Evolutionary conservation across 2,113 vertebrate species (phyloP), one percentile per base, ranked within the genome.

Genomic region (Eonycteris spelaea): DNA sequence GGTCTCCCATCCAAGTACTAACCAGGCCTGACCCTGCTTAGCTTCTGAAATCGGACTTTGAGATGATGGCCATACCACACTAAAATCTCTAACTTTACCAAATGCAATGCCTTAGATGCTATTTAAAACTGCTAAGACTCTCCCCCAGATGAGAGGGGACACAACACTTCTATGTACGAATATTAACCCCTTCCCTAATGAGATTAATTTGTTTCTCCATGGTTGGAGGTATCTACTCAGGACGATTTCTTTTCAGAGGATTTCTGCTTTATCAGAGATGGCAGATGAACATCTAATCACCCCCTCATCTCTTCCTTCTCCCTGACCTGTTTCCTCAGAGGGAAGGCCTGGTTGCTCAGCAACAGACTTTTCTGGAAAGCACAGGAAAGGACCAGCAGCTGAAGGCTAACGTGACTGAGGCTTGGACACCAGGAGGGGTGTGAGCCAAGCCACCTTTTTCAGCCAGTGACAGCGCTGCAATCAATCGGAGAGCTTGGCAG

Each of bases 311-410:
- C 65, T 79, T 83, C 35, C 28, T 94, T 71, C 78, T 82, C 35
- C 10, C 79, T 93, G 70, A 80, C 70, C 86, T 94, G 65, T 94
- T 97, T 96, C 85, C 71, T 80, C 73, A 73, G 70, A 92, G 6
- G 13, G 38, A 59, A 95, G 75, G 26, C 33, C 84, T 45, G 77
- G 78, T 97, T 97, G 95, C 96, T 45, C n/a, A 93, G 97, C 95
- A 97, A 95, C 97, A 95, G 83, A 92, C 12, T 33, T 7, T 45
- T 68, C n/a, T 33, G 18, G 45, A 68, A 84, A 74, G 40, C 63
- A 28, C 21, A 51, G 38, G 48, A 77, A 43, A 67, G 73, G 14
- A 30, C 22, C 19, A 48, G 53, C 5, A 30, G 43, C 30, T 33
- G 35, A 89, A 48, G 89, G 59, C 63, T 57, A 68, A 12, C 21